Percentiles rank a stretch among this genome's conserved stretches.
Conservation (phyloP, 2,113 vertebrate genomes). For the Lonchura striata region DNA sequence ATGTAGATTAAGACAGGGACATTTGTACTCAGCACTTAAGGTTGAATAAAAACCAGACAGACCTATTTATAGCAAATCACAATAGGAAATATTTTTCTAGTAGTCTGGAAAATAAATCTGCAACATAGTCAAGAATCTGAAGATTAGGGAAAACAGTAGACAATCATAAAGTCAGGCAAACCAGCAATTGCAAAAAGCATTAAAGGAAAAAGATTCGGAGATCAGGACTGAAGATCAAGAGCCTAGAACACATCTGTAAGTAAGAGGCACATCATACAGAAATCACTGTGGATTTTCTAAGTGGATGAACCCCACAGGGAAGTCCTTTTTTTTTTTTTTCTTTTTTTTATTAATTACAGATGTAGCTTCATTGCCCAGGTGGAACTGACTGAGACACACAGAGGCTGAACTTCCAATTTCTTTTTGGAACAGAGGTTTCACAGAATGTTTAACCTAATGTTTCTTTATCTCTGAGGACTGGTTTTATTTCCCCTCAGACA, state of each 20-base stretch:
- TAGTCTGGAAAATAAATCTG: background rate
- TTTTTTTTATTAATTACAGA: constrained; percentile 2
- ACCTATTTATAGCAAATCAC: background rate
- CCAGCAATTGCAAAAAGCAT: background rate
- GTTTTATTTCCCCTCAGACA: background rate
- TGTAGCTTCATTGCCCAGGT: background rate
- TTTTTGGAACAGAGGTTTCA: background rate
- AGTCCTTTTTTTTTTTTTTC: background rate
- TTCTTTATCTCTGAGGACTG: background rate
- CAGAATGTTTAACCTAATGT: background rate
- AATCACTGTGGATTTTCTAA: background rate
- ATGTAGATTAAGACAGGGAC: background rate
- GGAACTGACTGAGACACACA: background rate
- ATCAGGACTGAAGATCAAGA: background rate
- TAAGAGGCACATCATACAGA: background rate
- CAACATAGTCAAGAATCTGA: background rate
- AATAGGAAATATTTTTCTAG: background rate
- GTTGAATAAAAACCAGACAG: background rate
- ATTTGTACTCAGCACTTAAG: background rate
- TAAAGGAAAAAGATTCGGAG: background rate
- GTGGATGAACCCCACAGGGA: background rate
- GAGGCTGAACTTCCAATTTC: background rate
- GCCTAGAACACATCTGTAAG: background rate
- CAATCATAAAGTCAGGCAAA: background rate
- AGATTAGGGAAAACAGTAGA: background rate